Conservation (phyloP, 2,113 vertebrate genomes). For the Numida meleagris region DNA sequence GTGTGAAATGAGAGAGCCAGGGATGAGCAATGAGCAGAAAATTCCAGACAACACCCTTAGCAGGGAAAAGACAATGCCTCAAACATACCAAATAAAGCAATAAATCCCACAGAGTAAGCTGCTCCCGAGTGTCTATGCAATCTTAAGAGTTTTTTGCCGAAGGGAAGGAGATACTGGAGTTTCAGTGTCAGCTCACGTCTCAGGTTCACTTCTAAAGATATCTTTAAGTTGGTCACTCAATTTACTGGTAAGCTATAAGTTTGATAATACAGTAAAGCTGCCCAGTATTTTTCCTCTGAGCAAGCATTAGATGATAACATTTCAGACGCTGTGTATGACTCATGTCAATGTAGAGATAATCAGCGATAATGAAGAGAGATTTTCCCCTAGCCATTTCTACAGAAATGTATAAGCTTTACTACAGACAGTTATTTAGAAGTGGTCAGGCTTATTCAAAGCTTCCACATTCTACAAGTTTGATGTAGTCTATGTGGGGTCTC, state of each 20-base stretch:
- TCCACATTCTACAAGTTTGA: background rate
- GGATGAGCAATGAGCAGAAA: background rate
- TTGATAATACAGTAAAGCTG: background rate
- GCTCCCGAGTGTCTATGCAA: background rate
- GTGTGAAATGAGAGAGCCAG: background rate
- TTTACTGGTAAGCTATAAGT: background rate
- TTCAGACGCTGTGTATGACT: background rate
- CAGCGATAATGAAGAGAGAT: background rate
- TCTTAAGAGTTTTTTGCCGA: background rate
- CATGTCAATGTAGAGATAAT: background rate
- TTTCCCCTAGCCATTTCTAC: background rate
- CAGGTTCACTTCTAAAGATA: background rate
- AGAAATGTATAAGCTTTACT: background rate
- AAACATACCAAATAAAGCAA: slow-evolving; percentile 9
- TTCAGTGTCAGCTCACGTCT: background rate
- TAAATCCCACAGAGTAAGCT: slow-evolving; percentile 2
- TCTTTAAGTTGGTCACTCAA: background rate
- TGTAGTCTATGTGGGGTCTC: background rate
- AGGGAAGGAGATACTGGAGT: slow-evolving; percentile 10
- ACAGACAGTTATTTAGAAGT: background rate
- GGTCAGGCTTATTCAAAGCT: background rate
- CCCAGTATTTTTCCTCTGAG: background rate
- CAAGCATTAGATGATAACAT: background rate
- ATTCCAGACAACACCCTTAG: background rate
- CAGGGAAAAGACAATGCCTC: background rate